Evolutionary conservation across 2,888 invertebrate genomes (phyloP).

Genomic region (Megamerina dolium): DNA sequence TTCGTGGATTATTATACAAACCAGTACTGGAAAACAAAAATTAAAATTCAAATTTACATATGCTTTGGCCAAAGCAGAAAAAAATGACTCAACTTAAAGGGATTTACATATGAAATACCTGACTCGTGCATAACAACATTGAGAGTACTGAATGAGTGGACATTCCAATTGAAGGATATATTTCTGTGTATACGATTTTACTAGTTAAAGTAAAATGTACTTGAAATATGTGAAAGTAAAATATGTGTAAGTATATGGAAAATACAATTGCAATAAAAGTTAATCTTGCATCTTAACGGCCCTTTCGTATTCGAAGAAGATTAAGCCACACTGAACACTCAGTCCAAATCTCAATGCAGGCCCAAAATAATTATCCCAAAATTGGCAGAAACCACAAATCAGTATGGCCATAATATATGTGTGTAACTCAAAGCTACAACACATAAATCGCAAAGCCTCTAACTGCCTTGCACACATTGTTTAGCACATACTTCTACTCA

Average conservation of each 20-base stretch:
- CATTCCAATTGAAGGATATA: too few species aligned
- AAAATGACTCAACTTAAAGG: background rate
- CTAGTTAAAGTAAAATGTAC: too few species aligned
- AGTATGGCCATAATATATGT: too few species aligned
- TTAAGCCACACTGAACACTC: too few species aligned
- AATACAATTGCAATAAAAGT: conserved; percentile 3
- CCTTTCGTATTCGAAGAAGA: background rate
- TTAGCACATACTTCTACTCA: too few species aligned
- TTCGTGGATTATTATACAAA: too few species aligned
- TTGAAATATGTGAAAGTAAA: too few species aligned
- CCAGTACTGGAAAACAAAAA: conserved; percentile 2
- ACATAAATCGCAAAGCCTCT: background rate
- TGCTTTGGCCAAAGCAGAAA: too few species aligned
- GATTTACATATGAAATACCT: background rate
- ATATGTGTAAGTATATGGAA: too few species aligned
- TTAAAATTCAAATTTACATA: conserved; percentile 15
- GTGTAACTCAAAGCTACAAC: background rate
- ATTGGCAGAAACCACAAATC: conserved; percentile 1
- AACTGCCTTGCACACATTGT: too few species aligned
- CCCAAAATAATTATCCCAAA: background rate
- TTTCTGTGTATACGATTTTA: too few species aligned
- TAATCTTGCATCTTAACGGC: conserved; percentile 5
- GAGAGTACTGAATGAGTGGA: conserved; percentile 1
- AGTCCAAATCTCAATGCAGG: too few species aligned
- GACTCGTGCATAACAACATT: background rate